Conservation (phyloP, 1,140 invertebrate species). For the roundworm (Caenorhabditis elegans) region DNA sequence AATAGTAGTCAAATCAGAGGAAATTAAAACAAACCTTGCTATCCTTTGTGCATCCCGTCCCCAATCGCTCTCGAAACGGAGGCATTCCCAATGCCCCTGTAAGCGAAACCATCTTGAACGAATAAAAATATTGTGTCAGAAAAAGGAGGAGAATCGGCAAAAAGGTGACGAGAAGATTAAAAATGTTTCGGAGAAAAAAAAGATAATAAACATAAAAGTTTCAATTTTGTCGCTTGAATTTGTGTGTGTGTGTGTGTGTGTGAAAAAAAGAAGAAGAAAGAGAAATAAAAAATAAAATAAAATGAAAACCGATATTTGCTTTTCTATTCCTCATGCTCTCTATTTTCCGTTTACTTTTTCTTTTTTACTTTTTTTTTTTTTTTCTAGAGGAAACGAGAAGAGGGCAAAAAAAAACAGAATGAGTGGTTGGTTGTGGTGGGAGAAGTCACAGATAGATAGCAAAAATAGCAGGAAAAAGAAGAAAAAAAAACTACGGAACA, state of each 20-base stretch:
- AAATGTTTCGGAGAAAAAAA: background rate
- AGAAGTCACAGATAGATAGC: slow-evolving; percentile 30
- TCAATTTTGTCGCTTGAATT: too few species aligned
- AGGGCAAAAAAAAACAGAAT: background rate
- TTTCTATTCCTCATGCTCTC: background rate
- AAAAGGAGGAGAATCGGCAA: background rate
- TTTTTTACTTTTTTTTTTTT: background rate
- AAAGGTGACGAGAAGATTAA: background rate
- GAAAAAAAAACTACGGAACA: slow-evolving; percentile 16
- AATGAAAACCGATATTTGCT: slow-evolving; percentile 24
- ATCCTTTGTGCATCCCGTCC: slow-evolving; percentile 11
- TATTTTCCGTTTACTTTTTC: too few species aligned
- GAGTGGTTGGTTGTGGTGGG: background rate
- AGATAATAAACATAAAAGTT: slow-evolving; percentile 4
- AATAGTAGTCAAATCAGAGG: background rate
- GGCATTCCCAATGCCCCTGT: slow-evolving; percentile 26
- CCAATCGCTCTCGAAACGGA: slow-evolving; percentile 16
- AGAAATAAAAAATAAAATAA: too few species aligned
- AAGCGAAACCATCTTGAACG: slow-evolving; percentile 30
- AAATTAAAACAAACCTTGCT: slow-evolving; percentile 23
- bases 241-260: too few species aligned
- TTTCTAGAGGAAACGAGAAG: background rate
- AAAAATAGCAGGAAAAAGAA: background rate
- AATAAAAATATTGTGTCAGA: background rate
- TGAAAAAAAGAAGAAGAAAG: too few species aligned